Evolutionary conservation across 2,797 vertebrate genomes (phyloP).

Genomic region (Esox lucius): DNA sequence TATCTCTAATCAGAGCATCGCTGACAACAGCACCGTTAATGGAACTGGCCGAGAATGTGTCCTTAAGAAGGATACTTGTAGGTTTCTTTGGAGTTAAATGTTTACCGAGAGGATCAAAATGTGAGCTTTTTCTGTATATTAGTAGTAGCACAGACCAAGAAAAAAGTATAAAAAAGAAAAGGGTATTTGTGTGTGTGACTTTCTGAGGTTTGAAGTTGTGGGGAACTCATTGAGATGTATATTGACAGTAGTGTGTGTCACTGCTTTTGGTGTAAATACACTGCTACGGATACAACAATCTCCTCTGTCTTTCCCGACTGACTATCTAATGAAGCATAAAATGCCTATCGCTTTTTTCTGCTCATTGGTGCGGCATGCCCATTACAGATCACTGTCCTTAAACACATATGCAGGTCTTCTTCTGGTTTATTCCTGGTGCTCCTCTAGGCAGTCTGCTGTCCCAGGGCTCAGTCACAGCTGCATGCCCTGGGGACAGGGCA

Average conservation of each 20-base stretch:
- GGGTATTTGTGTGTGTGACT: background rate
- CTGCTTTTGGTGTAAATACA: too few relatives aligned
- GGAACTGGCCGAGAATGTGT: conserved; percentile 60
- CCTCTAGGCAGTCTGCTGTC: conserved; percentile 41
- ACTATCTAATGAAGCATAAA: too few relatives aligned
- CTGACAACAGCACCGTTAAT: conserved; percentile 68
- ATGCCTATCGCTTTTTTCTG: too few relatives aligned
- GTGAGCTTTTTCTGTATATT: background rate
- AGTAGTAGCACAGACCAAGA: background rate
- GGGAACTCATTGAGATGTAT: background rate
- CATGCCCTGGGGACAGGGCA: conserved; percentile 62
- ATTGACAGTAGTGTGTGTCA: background rate
- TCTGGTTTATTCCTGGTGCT: background rate
- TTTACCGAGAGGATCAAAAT: conserved; percentile 1
- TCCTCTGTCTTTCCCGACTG: too few relatives aligned
- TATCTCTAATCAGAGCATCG: conserved; percentile 63
- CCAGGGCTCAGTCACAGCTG: conserved; percentile 62
- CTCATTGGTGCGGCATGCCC: background rate
- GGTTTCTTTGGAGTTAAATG: conserved; percentile 35
- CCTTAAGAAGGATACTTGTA: conserved; percentile 46
- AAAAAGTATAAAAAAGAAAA: background rate
- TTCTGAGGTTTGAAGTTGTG: background rate
- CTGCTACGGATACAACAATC: too few relatives aligned
- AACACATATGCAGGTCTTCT: background rate
- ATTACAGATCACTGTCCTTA: background rate